Evolutionary conservation across 2,113 vertebrate genomes (phyloP), one percentile per base, ranked within the genome.

Genomic region (Atractosteus spatula): DNA sequence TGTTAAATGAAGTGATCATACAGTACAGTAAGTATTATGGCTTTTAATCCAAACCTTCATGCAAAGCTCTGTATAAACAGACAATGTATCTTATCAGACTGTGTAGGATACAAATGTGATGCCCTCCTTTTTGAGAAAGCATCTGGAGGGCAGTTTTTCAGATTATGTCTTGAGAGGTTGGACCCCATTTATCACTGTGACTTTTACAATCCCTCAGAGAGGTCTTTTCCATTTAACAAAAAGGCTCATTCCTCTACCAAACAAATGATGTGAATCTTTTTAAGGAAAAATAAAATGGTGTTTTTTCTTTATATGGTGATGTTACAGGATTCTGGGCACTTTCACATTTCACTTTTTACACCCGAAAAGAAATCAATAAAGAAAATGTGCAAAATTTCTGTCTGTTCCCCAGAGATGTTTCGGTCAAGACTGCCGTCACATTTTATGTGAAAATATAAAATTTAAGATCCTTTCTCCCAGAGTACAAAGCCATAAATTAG

Each of bases 181-280:
- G 8, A 41, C 16, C 54, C 61, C 41, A 65, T 74, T 56, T 41
- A 41, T 65, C 44, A 74, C 44, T 43, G 56, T 62, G 66, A 74
- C 72, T 63, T 70, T 70, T 69, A 74, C 47, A 42, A 56, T 69
- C 56, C 12, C 66, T 14, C 3, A 12, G 12, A 41, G 14, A 47
- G 16, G 12, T 43, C 43, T 59, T 68, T 66, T 55, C 41, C 6
- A 5, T 43, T 14, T 11, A 54, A 64, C 14, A 59, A 61, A 13
- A 59, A n/a, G 29, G 12, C 43, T 55, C 11, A 45, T 47, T 55
- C 64, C 47, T 51, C 5, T 10, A 51, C 5, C 10, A 29, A 51
- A 51, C 47, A 51, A 10, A 5, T 5, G 10, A 51, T 51, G 47
- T 51, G 10, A 51, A 51, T 51, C 45, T 42, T 41, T 4, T 64